A percentile compares a stretch with the other conserved stretches of the same genome.
phyloP scores from a whole-genome alignment of 2,888 invertebrate species.

The Cloeon dipterum region DNA sequence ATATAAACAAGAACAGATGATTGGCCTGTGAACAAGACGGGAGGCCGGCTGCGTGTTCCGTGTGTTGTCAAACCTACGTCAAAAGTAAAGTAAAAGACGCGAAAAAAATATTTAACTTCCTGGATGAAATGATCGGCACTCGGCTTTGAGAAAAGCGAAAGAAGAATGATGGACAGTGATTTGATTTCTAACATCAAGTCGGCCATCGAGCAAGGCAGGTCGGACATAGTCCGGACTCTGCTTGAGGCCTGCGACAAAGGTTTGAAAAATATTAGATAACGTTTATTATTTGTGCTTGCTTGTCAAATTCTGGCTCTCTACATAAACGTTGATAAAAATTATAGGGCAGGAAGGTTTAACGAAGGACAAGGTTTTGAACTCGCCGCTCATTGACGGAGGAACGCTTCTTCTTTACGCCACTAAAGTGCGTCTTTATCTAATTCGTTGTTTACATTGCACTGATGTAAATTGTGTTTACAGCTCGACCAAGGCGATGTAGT shows the following conservation, averaged over 20 bases:
- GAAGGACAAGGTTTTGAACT: constrained; percentile 22
- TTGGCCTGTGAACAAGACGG: no score
- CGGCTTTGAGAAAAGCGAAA: no score
- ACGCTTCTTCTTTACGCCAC: constrained; percentile 29
- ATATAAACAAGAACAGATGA: no score
- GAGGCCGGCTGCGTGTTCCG: no score
- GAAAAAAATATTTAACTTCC: no score
- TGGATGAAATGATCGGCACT: no score
- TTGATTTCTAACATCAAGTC: constrained; percentile 24
- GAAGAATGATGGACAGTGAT: no score
- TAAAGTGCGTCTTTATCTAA: constrained; percentile 23
- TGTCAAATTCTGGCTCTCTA: not conserved
- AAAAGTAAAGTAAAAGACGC: no score
- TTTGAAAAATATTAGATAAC: not conserved
- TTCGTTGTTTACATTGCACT: no score
- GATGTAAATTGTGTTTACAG: constrained; percentile 14
- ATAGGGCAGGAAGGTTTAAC: constrained; percentile 16
- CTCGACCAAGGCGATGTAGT: constrained; percentile 29
- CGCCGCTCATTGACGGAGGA: constrained; percentile 23
- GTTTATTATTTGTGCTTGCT: not conserved
- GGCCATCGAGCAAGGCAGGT: constrained; percentile 28
- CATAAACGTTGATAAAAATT: constrained; percentile 3
- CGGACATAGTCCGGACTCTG: constrained; percentile 28
- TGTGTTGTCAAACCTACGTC: no score
- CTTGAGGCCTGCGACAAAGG: constrained; percentile 24